Evolutionary conservation across 1,140 invertebrate species (phyloP).

Genomic region (Sminthurinus signatus): DNA sequence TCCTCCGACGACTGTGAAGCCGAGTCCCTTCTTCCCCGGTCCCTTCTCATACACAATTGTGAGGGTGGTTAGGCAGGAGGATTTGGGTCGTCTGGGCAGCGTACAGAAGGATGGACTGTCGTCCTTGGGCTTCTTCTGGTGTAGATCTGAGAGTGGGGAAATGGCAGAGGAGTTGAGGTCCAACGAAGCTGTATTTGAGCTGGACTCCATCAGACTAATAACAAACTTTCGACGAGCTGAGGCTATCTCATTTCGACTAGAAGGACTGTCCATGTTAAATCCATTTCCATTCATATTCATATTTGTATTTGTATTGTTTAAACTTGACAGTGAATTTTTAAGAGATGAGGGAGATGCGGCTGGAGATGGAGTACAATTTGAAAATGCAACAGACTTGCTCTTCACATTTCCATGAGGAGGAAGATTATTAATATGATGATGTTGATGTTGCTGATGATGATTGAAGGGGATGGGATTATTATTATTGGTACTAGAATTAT

Average conservation of each 20-base stretch:
- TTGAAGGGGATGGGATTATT: too few relatives aligned
- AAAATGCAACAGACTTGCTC: conserved; percentile 13
- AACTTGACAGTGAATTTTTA: background rate
- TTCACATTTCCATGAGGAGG: background rate
- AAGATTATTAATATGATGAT: background rate
- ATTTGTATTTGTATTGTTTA: background rate
- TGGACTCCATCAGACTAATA: conserved; percentile 37
- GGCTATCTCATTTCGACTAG: conserved; percentile 33
- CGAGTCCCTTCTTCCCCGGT: conserved; percentile 58
- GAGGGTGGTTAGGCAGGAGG: conserved; percentile 35
- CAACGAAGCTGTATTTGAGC: conserved; percentile 30
- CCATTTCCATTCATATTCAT: background rate
- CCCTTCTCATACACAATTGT: conserved; percentile 58
- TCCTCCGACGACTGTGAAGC: conserved; percentile 69
- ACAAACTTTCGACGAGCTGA: conserved; percentile 39
- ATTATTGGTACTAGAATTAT: background rate
- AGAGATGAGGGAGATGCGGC: too few relatives aligned
- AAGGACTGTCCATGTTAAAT: background rate
- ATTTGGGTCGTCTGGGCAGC: conserved; percentile 44
- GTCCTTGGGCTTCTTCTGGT: conserved; percentile 31
- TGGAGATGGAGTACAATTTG: background rate
- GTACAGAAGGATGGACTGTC: conserved; percentile 44
- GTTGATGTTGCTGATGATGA: background rate
- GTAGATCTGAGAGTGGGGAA: background rate
- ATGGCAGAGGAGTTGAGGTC: conserved; percentile 29